These are phyloP conservation scores for Ganaspis brasiliensis DNA, from an alignment of 2,888 invertebrate species.

Conservation along the genomic window DNA sequence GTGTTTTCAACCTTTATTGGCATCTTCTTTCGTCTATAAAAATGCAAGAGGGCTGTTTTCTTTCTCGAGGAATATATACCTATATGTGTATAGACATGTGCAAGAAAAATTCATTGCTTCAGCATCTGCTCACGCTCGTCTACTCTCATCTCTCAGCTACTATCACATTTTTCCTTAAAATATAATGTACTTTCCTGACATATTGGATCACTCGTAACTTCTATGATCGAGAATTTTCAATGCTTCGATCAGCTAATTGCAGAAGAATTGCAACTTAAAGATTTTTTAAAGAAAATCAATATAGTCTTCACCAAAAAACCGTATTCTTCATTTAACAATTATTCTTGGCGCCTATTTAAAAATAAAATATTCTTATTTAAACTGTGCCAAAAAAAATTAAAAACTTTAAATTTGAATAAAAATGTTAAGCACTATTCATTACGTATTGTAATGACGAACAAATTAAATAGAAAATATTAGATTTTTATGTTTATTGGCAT, in stretches of 20 bases:
- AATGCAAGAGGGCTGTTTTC: conserved; percentile 17
- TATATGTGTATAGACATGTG: not conserved
- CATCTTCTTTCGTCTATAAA: conserved; percentile 6
- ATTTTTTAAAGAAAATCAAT: not conserved
- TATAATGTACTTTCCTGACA: not conserved
- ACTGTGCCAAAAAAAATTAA: too few relatives aligned
- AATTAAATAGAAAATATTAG: too few relatives aligned
- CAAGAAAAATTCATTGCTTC: conserved; percentile 15
- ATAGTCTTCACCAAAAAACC: too few relatives aligned
- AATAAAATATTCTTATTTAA: too few relatives aligned
- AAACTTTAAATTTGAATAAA: too few relatives aligned
- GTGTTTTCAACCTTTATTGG: conserved; percentile 50
- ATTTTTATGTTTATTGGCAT: too few relatives aligned
- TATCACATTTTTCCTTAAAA: not conserved
- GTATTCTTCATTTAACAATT: too few relatives aligned
- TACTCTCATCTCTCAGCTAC: conserved; percentile 10
- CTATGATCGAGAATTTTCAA: not conserved
- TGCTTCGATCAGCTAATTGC: not conserved
- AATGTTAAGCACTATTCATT: too few relatives aligned
- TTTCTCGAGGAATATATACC: not conserved
- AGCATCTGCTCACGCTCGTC: conserved; percentile 19
- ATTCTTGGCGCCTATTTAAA: too few relatives aligned
- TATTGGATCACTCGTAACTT: not conserved
- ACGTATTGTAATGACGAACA: too few relatives aligned
- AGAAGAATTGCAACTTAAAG: not conserved